Evolutionary conservation across 2,113 vertebrate species (phyloP).

Genomic region (Phalacrocorax brasilianus): DNA sequence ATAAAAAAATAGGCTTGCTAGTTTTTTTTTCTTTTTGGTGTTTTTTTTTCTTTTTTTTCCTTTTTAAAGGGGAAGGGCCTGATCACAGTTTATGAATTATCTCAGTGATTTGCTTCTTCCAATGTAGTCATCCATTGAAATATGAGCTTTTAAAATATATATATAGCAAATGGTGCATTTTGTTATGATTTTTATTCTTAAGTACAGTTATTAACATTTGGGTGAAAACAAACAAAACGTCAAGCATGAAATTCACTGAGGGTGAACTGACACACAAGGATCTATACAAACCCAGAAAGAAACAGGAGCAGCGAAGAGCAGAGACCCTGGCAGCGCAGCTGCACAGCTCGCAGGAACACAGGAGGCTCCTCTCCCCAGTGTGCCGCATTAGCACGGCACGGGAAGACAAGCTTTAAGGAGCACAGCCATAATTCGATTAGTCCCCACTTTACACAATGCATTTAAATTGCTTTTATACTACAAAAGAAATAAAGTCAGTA

Average conservation of each 20-base stretch:
- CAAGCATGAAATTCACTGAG: neutral
- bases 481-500: neutral
- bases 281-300: neutral
- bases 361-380: neutral
- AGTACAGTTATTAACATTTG: neutral
- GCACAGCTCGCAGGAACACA: neutral
- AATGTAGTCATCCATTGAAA: neutral
- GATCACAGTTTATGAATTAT: neutral
- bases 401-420: neutral
- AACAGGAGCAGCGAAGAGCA: neutral
- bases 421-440: neutral
- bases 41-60: neutral
- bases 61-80: neutral
- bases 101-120: neutral
- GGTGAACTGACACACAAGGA: neutral
- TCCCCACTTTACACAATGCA: neutral
- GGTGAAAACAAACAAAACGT: neutral
- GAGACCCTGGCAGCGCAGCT: neutral
- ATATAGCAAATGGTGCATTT: neutral
- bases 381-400: neutral
- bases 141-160: neutral
- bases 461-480: slow-evolving; percentile 20
- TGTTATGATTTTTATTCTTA: neutral
- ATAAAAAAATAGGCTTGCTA: neutral
- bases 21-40: neutral